Percentiles rank a stretch among this genome's conserved stretches.
These are phyloP conservation scores for Cavia aperea DNA, from an alignment of 2,113 vertebrate species.

Conservation along the genomic window DNA sequence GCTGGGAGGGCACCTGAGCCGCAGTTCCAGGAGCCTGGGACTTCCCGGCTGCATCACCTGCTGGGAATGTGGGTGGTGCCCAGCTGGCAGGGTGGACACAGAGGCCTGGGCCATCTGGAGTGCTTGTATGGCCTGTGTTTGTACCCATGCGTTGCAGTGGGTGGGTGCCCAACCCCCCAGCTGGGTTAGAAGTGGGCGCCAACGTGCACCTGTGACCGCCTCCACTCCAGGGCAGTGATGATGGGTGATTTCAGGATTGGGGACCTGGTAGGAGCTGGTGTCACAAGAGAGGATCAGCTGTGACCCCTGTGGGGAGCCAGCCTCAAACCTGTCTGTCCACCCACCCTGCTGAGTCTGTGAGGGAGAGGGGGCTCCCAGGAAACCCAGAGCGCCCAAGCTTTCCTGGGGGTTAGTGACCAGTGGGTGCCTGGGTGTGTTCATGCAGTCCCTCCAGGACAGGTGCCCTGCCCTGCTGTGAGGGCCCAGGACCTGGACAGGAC, in stretches of 20 bases:
- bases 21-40: neutral
- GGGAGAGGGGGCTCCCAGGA: neutral
- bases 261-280: neutral
- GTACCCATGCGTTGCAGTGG: rapidly evolving
- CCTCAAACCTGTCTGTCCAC: neutral
- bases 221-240: neutral
- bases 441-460: no score
- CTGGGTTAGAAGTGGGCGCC: neutral
- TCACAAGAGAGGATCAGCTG: neutral
- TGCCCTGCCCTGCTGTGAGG: neutral
- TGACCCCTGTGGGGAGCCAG: neutral
- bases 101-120: neutral
- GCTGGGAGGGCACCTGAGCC: neutral
- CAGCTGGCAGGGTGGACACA: neutral
- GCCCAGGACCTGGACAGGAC: no score
- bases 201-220: neutral
- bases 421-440: neutral
- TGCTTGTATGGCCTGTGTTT: neutral
- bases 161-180: rapidly evolving
- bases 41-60: constrained; percentile 16
- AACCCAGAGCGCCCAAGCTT: neutral
- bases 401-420: neutral
- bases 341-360: neutral
- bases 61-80: constrained; percentile 27
- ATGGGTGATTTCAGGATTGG: neutral